These are phyloP conservation scores for Monoplex corrugatus DNA, from an alignment of 2,888 invertebrate species.

Conservation along the genomic window DNA sequence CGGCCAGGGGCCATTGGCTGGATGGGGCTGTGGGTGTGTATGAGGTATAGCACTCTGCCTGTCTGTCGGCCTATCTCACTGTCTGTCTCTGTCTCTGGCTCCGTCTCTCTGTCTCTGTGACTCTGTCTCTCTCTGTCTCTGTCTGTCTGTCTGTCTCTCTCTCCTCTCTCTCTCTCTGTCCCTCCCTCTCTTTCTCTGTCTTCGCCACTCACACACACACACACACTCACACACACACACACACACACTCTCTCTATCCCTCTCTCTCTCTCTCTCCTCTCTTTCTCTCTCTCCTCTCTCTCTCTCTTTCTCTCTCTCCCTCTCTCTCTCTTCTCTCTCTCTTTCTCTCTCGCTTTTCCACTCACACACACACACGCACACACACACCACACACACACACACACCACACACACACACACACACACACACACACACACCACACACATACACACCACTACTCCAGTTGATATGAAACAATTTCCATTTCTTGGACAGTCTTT, in stretches of 20 bases:
- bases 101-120: neutral
- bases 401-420: neutral
- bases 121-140: neutral
- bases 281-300: neutral
- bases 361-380: no score
- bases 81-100: neutral
- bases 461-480: no score
- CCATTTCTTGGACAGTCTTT: no score
- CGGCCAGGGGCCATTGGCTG: no score
- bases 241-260: neutral
- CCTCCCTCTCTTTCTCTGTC: neutral
- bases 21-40: no score
- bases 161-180: neutral
- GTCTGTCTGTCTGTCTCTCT: neutral
- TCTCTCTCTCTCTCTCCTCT: neutral
- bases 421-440: no score
- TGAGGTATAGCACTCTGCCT: no score
- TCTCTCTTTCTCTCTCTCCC: neutral
- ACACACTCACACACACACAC: neutral
- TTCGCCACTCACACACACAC: neutral
- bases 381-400: neutral
- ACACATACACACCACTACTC: no score
- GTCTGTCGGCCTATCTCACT: no score
- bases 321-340: neutral
- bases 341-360: constrained; percentile 28